Evolutionary conservation across 2,888 invertebrate species (phyloP).

Genomic region (Synanthedon andrenaeformis): DNA sequence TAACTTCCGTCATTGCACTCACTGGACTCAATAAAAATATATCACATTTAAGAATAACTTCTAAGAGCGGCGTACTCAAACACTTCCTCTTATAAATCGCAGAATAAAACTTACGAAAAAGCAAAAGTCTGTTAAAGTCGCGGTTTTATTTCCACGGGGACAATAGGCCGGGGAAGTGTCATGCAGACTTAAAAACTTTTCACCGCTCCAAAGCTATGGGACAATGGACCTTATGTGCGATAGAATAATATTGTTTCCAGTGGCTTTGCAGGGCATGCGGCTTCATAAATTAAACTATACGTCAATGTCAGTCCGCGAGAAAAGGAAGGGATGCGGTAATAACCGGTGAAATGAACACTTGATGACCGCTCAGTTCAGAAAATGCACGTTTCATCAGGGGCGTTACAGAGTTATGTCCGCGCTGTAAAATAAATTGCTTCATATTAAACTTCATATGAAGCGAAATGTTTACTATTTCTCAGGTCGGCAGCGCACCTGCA

Average conservation of each 20-base stretch:
- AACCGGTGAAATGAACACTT: slow-evolving; percentile 55
- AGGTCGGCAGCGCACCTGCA: no score
- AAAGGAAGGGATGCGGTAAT: slow-evolving; percentile 46
- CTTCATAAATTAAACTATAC: slow-evolving; percentile 55
- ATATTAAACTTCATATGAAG: neutral
- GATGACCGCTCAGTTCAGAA: slow-evolving; percentile 32
- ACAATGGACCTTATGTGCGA: slow-evolving; percentile 24
- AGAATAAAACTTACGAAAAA: slow-evolving; percentile 32
- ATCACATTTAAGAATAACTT: neutral
- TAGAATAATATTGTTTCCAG: slow-evolving; percentile 15
- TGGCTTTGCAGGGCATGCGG: slow-evolving; percentile 22
- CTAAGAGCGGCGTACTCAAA: neutral
- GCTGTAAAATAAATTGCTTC: neutral
- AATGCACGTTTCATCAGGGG: neutral
- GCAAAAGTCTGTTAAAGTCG: slow-evolving; percentile 20
- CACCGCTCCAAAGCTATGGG: slow-evolving; percentile 9
- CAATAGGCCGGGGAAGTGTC: slow-evolving; percentile 40
- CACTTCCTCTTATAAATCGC: slow-evolving; percentile 26
- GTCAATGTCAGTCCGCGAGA: slow-evolving; percentile 46
- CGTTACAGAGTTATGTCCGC: neutral
- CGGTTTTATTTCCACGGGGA: slow-evolving; percentile 48
- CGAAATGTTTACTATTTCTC: neutral
- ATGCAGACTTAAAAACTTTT: slow-evolving; percentile 22
- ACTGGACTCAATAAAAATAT: no score
- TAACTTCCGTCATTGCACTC: no score